Conservation (phyloP, 2,113 vertebrate genomes). For the Ctenodactylus gundi region DNA sequence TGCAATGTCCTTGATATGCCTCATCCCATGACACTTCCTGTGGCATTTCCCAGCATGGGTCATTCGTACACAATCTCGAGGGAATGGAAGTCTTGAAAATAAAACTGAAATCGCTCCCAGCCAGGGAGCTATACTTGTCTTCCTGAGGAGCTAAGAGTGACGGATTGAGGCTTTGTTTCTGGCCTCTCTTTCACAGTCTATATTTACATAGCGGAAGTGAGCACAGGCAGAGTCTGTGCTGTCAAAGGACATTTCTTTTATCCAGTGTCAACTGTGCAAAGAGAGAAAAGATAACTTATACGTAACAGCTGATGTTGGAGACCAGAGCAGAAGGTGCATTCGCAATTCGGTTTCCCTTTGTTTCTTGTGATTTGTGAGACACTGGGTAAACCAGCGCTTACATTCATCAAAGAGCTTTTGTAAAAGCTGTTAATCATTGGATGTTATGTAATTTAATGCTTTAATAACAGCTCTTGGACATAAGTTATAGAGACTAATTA, state of each 20-base stretch:
- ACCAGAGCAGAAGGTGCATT: background rate
- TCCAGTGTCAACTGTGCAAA: background rate
- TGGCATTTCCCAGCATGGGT: background rate
- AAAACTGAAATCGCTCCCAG: background rate
- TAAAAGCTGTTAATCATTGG: background rate
- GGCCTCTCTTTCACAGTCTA: background rate
- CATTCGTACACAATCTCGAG: background rate
- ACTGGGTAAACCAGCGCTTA: background rate
- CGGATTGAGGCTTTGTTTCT: conserved; percentile 35
- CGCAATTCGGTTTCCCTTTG: background rate
- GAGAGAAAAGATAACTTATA: conserved; percentile 5
- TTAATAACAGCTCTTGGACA: background rate
- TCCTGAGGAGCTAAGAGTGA: background rate
- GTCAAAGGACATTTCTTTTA: conserved; percentile 36
- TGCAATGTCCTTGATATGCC: background rate
- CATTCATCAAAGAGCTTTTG: background rate
- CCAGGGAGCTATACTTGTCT: background rate
- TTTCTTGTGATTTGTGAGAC: background rate
- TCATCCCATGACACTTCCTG: background rate
- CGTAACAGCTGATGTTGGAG: background rate
- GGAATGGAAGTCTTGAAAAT: background rate
- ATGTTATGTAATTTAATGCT: background rate
- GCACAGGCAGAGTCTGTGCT: background rate
- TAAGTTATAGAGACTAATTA: background rate
- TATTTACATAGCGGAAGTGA: conserved; percentile 52